Conservation (phyloP, 2,113 vertebrate genomes). For the Chinchilla lanigera region DNA sequence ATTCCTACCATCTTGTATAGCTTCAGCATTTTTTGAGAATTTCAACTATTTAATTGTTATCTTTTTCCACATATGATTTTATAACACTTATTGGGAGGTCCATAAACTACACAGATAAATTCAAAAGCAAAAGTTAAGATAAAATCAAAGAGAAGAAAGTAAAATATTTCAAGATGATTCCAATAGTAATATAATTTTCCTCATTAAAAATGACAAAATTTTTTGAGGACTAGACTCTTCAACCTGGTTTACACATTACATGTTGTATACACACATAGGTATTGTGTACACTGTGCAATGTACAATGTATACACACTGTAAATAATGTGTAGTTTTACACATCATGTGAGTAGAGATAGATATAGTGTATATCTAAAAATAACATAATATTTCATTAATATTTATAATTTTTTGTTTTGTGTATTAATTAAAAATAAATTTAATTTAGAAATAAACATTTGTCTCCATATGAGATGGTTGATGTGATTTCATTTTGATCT, state of each 20-base stretch:
- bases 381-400: not conserved
- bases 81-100: not conserved
- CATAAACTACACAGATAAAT: not conserved
- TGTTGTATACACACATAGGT: not conserved
- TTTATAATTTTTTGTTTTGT: not conserved
- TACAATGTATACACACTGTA: not conserved
- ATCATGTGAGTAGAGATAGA: not conserved
- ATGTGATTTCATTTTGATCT: not conserved
- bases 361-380: not conserved
- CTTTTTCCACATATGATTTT: not conserved
- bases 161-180: not conserved
- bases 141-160: slow-evolving; percentile 9
- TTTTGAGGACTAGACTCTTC: not conserved
- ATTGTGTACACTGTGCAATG: not conserved
- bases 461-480: not conserved
- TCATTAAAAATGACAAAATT: not conserved
- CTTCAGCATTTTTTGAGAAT: not conserved
- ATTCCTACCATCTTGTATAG: too few species aligned
- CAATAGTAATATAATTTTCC: not conserved
- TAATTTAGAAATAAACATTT: not conserved
- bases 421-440: not conserved
- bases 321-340: not conserved
- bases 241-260: not conserved
- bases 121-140: not conserved
- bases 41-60: not conserved